Evolutionary conservation across 2,113 vertebrate species (phyloP).

Genomic region (Salminus brasiliensis): DNA sequence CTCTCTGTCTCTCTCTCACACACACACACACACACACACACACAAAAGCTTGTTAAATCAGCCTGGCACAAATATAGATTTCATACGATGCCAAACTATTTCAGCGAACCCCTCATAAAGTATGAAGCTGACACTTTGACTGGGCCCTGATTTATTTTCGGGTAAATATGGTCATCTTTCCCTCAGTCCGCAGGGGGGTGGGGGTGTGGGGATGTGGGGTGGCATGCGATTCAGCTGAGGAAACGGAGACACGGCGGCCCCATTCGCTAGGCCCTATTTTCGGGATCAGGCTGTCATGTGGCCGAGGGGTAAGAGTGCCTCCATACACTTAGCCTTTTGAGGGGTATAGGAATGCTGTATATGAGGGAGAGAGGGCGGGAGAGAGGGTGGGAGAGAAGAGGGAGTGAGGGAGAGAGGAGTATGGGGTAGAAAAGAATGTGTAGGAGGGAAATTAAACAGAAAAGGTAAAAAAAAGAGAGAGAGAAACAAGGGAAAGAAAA

Average conservation of each 20-base stretch:
- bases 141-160: constrained; percentile 33
- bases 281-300: constrained; percentile 50
- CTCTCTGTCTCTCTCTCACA: not conserved
- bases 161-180: constrained; percentile 49
- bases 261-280: constrained; percentile 44
- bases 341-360: constrained; percentile 43
- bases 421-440: constrained; percentile 20
- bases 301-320: constrained; percentile 46
- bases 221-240: constrained; percentile 18
- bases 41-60: constrained; percentile 23
- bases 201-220: constrained; percentile 28
- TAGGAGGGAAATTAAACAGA: constrained; percentile 30
- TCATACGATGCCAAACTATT: constrained; percentile 29
- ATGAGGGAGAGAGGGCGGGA: not conserved
- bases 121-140: constrained; percentile 12
- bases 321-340: constrained; percentile 56
- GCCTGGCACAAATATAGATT: constrained; percentile 36
- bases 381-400: not conserved
- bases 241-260: constrained; percentile 28
- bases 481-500: not conserved
- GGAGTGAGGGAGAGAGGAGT: constrained; percentile 2
- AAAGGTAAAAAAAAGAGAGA: constrained; percentile 15
- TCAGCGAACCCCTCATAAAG: constrained; percentile 8
- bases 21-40: not conserved
- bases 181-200: constrained; percentile 8